phyloP scores from a whole-genome alignment of 2,888 invertebrate genomes.

The Crossocerus cetratus region DNA sequence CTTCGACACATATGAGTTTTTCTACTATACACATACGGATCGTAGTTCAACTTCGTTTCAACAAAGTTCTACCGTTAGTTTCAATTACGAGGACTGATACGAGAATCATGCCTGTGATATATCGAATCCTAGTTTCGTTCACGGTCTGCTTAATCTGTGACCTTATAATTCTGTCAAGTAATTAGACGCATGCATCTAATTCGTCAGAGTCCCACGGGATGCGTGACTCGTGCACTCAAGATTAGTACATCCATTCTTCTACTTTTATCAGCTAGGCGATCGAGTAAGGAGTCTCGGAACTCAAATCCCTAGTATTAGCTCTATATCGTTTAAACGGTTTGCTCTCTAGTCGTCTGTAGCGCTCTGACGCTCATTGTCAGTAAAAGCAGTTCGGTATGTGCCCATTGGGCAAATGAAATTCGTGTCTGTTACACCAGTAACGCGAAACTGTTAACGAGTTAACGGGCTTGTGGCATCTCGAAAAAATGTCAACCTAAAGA shows the following conservation, averaged over 20 bases:
- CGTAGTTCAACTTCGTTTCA: slow-evolving; percentile 19
- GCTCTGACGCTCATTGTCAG: slow-evolving; percentile 23
- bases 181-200: too few relatives aligned
- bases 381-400: too few relatives aligned
- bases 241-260: too few relatives aligned
- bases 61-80: slow-evolving; percentile 11
- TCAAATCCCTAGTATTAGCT: not conserved
- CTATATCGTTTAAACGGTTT: slow-evolving; percentile 51
- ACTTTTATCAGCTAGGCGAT: too few relatives aligned
- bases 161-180: too few relatives aligned
- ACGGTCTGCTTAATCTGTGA: not conserved
- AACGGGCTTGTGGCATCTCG: slow-evolving; percentile 9
- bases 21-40: slow-evolving; percentile 21
- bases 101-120: slow-evolving; percentile 40
- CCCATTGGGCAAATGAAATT: slow-evolving; percentile 5
- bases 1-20: slow-evolving; percentile 10
- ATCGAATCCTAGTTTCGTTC: slow-evolving; percentile 19
- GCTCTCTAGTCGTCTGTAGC: slow-evolving; percentile 55
- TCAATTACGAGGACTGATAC: slow-evolving; percentile 29
- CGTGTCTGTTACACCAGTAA: not conserved
- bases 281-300: too few relatives aligned
- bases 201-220: too few relatives aligned
- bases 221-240: too few relatives aligned
- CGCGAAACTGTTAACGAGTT: slow-evolving; percentile 2
- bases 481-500: not conserved